A percentile compares a stretch with the other conserved stretches of the same genome.
These are phyloP conservation scores for Pygoscelis adeliae DNA, from an alignment of 2,113 vertebrate species.

Conservation along the genomic window DNA sequence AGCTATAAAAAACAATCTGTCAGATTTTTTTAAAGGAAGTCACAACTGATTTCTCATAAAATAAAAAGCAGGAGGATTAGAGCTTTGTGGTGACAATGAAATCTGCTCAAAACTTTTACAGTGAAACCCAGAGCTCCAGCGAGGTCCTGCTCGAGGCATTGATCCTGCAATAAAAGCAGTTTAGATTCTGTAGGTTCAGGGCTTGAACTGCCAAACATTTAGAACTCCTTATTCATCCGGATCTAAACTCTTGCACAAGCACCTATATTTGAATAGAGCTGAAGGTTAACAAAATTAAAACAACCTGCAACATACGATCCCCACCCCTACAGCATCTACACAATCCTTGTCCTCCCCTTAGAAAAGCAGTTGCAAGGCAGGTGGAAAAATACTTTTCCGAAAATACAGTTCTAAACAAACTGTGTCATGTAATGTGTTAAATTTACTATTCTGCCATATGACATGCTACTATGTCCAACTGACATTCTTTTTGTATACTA, in stretches of 20 bases:
- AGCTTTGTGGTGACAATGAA: constrained; percentile 34
- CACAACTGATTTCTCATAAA: constrained; percentile 46
- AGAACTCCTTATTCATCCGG: not conserved
- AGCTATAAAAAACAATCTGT: constrained; percentile 61
- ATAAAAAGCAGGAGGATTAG: constrained; percentile 46
- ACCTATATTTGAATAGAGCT: not conserved
- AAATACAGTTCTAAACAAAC: not conserved
- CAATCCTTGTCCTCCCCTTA: not conserved
- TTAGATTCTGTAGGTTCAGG: not conserved
- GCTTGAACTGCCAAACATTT: not conserved
- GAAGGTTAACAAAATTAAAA: not conserved
- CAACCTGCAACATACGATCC: not conserved
- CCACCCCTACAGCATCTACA: not conserved
- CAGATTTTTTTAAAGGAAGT: constrained; percentile 45
- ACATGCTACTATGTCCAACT: not conserved
- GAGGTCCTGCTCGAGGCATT: not conserved
- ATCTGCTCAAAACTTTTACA: constrained; percentile 9
- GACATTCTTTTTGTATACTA: not conserved
- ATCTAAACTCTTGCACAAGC: not conserved
- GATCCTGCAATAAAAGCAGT: not conserved
- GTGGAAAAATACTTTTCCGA: not conserved
- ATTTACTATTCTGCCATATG: not conserved
- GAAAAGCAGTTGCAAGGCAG: not conserved
- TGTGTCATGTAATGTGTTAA: not conserved
- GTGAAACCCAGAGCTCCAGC: not conserved